Percentiles rank a stretch among this genome's conserved stretches.
Evolutionary conservation across 2,797 vertebrate genomes (phyloP).

Genomic region (Chaetodon trifasciatus): DNA sequence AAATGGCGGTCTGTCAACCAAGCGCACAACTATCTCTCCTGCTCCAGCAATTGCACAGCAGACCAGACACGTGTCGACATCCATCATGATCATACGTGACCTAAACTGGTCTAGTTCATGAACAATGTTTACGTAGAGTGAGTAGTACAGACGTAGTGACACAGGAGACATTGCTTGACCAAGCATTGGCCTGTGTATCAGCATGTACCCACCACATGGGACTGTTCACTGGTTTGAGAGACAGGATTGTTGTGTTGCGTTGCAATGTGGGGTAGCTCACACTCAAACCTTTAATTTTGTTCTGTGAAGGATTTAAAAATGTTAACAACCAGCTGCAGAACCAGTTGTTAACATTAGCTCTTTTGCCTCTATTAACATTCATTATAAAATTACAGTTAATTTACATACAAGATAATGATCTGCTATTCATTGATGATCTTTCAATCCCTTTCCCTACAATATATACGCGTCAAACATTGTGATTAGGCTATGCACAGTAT

Average conservation of each 20-base stretch:
- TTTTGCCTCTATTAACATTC: not conserved
- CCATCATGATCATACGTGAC: slow-evolving; percentile 61
- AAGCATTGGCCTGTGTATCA: slow-evolving; percentile 5
- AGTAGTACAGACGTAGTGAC: slow-evolving; percentile 58
- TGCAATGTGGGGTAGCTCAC: slow-evolving; percentile 52
- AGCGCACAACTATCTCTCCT: slow-evolving; percentile 49
- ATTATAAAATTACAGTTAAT: not conserved
- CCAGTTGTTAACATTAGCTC: not conserved
- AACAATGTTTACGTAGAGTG: slow-evolving; percentile 58
- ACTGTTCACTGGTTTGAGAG: slow-evolving; percentile 32
- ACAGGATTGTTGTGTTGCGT: slow-evolving; percentile 21
- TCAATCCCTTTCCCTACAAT: not conserved
- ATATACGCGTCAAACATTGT: not conserved
- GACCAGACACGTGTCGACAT: slow-evolving; percentile 64
- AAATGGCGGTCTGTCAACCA: slow-evolving; percentile 68
- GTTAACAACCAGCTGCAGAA: slow-evolving; percentile 17
- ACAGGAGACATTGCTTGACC: slow-evolving; percentile 38
- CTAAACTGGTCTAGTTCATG: slow-evolving; percentile 57
- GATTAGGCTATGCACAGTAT: not conserved
- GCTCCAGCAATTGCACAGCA: slow-evolving; percentile 39
- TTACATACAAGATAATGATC: not conserved
- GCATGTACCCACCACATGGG: slow-evolving; percentile 4
- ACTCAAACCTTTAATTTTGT: slow-evolving; percentile 39
- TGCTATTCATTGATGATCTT: not conserved
- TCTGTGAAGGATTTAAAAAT: slow-evolving; percentile 7